These are phyloP conservation scores for Anolis sagrei DNA, from an alignment of 2,113 vertebrate species.

Conservation along the genomic window DNA sequence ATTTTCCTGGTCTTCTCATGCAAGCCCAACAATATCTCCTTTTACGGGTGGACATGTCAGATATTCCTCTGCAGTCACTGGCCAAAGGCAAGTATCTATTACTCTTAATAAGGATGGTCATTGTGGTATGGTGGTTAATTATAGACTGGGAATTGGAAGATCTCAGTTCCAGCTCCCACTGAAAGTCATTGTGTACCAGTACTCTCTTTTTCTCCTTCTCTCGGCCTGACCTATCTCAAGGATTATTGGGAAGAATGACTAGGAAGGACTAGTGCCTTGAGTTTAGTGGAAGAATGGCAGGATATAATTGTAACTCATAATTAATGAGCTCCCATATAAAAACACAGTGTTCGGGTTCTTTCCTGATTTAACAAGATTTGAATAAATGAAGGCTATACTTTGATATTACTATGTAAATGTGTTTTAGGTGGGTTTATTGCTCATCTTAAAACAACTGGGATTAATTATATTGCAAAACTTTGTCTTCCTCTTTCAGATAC, in stretches of 20 bases:
- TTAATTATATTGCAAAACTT: not conserved
- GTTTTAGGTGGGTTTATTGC: not conserved
- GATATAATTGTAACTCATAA: too few species aligned
- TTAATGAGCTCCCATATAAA: not conserved
- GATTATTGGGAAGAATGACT: too few species aligned
- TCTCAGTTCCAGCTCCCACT: too few species aligned
- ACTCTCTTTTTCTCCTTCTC: too few species aligned
- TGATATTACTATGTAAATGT: not conserved
- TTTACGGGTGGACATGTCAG: conserved; percentile 81
- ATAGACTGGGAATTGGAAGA: too few species aligned
- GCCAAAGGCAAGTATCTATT: conserved; percentile 72
- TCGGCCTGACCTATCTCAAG: too few species aligned
- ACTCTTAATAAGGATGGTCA: rapidly evolving
- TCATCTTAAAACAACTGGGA: not conserved
- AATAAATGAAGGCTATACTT: not conserved
- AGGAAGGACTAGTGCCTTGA: too few species aligned
- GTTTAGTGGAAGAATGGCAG: too few species aligned
- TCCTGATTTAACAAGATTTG: not conserved
- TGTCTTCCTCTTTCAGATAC: not conserved
- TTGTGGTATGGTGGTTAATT: too few species aligned
- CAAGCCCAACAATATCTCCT: conserved; percentile 93
- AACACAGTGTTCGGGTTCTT: not conserved
- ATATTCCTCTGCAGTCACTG: conserved; percentile 49
- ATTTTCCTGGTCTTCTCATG: conserved; percentile 87
- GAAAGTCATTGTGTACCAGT: too few species aligned